Conservation (phyloP, 2,113 vertebrate genomes). For the Brienomyrus brachyistius region DNA sequence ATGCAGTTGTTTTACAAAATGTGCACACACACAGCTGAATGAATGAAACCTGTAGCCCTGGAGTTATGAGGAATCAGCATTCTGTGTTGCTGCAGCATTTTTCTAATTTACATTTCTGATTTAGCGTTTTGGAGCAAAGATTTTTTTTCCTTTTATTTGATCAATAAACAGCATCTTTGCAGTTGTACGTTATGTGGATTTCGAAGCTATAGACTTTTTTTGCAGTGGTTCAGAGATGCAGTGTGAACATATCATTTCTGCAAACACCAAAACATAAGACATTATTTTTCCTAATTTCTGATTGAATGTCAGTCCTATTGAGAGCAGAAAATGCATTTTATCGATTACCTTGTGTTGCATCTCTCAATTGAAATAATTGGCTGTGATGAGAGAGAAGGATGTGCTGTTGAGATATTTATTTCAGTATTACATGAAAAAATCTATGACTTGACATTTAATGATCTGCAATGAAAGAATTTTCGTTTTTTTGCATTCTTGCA, state of each 20-base stretch:
- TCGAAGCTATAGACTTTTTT: background rate
- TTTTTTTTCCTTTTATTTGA: background rate
- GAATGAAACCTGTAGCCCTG: background rate
- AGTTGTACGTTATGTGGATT: background rate
- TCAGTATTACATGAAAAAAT: background rate
- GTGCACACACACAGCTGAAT: background rate
- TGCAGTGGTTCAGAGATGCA: background rate
- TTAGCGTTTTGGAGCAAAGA: background rate
- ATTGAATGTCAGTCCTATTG: background rate
- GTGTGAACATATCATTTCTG: background rate
- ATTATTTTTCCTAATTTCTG: background rate
- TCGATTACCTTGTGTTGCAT: background rate
- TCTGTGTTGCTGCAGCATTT: background rate
- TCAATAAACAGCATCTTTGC: background rate
- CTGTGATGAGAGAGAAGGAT: background rate
- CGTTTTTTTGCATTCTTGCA: background rate
- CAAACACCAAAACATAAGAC: background rate
- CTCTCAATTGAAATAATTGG: background rate
- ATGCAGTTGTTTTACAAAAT: background rate
- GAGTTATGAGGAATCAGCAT: background rate
- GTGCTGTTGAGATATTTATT: background rate
- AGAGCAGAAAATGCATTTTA: constrained; percentile 7
- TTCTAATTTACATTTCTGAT: background rate
- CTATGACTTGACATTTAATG: background rate
- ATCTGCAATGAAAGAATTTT: background rate